Conservation (phyloP, 2,797 vertebrate species). For the Squalus acanthias region DNA sequence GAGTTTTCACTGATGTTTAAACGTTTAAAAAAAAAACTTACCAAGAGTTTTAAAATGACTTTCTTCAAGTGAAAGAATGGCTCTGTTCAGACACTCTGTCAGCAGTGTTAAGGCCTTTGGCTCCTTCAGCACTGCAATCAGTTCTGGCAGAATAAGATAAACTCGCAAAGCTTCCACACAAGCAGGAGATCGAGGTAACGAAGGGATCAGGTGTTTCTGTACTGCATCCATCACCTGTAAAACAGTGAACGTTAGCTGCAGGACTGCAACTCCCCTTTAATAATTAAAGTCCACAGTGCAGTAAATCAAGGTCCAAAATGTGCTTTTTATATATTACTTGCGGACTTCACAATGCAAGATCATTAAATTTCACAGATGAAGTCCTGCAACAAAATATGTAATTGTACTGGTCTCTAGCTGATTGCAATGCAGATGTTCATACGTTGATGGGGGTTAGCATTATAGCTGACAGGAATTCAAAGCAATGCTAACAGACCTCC, state of each 20-base stretch:
- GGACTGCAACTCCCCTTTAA: too few species aligned
- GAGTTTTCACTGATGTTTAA: not conserved
- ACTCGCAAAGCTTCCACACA: conserved; percentile 14
- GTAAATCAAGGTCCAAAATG: too few species aligned
- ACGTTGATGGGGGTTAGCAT: not conserved
- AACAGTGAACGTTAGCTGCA: not conserved
- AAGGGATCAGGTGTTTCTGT: not conserved
- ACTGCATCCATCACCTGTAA: not conserved
- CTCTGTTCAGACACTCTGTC: not conserved
- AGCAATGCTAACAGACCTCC: not conserved
- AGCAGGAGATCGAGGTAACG: not conserved
- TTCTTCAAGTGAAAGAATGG: not conserved
- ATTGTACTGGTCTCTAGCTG: not conserved
- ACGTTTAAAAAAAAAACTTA: not conserved
- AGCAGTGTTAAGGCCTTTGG: not conserved
- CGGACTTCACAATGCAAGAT: not conserved
- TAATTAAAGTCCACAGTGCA: not conserved
- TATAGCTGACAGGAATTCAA: not conserved
- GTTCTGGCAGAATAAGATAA: conserved; percentile 13
- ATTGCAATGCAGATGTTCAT: not conserved
- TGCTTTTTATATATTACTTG: not conserved
- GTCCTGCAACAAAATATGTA: not conserved
- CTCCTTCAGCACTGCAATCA: not conserved
- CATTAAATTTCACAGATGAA: not conserved
- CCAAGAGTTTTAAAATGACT: conserved; percentile 8